Evolutionary conservation across 2,888 invertebrate genomes (phyloP), one percentile per base, ranked within the genome.

Genomic region (Andrena camellia): DNA sequence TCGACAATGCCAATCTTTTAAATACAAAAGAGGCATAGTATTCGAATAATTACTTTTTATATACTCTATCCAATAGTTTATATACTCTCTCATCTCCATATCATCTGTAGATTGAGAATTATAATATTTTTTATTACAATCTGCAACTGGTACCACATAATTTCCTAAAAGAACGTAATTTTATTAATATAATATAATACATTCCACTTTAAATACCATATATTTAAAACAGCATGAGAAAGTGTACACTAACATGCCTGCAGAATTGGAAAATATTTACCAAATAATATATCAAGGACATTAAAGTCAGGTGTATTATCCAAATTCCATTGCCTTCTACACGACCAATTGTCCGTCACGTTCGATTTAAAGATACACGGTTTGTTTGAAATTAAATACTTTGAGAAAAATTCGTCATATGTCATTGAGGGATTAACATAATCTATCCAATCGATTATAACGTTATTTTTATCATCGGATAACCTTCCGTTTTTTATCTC

Each of bases 1-100:
- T 85, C 95, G 95, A 89, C 98, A 96, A 94, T 98, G 98, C 98
- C 98, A 98, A 93, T 98, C 98, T 95, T 99, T 99, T 86, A 99
- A 95, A 94, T 99, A 99, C 52, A 97, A 95, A 78, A 96, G 94
- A 50, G 95, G 94, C 92, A 94, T 91, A 50, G 94, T 90, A 23
- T 90, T 86, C 1, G 94, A 91, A 86, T 95, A 93, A 73, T 92
- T 90, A 73, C 94, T 93, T 70, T 93, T 93, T 50, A 93, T 94
- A 83, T 94, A 94, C 29, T 94, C 93, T 88, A 95, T 94, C 96
- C 97, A 97, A 92, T 98, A 97, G 29, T 95, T 90, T 66, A 98
- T 90, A 93, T 96, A 99, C 54, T 97, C 96, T 71, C 93, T 92
- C 77, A 99, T 96, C 73, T 94, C 95, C 95, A 96, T 96, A 79